Evolutionary conservation across 2,113 vertebrate species (phyloP), one percentile per base, ranked within the genome.

Genomic region (Pimephales promelas): DNA sequence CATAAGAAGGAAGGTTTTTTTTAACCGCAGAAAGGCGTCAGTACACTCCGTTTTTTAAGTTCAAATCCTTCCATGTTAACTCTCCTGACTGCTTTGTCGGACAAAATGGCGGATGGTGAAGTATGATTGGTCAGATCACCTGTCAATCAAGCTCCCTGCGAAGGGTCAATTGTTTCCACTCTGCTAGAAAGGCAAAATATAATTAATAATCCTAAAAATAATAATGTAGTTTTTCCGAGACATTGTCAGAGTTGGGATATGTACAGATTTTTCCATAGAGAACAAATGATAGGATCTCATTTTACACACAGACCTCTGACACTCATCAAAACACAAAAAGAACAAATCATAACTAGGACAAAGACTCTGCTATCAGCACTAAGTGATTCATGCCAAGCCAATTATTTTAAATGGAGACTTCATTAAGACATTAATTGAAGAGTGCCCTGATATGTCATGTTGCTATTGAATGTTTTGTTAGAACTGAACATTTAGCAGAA

Each of bases 351-450:
- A 83, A 83, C 24, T 74, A 74, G 70, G 57, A 83, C 81, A 83
- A 83, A 82, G 54, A 24, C 70, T 31, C 10, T 47, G 54, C 40
- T 71, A 43, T 82, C 70, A 82, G 81, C 70, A 73, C 24, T 73
- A 61, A 59, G 56, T 3, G 52, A 82, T 45, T 82, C 49, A 61
- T 59, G 68, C 81, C 68, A 82, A 72, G 56, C 81, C 54, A 82
- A 57, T 82, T 71, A 80, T 80, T 71, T 73, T 73, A 82, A 72
- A 49, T 82, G 81, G 81, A 57, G 70, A 82, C 66, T 82, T 71
- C 11, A 82, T 73, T 73, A 82, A 61, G 70, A 73, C 66, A 82
- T 74, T 73, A 59, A 57, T 61, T 57, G 59, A 71, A 82, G 31
- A 73, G 81, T 59, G 54, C 52, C 81, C 81, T 82, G 68, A 82